Conservation (phyloP, 1,140 invertebrate genomes). For the Drosophila pseudoananassae region DNA sequence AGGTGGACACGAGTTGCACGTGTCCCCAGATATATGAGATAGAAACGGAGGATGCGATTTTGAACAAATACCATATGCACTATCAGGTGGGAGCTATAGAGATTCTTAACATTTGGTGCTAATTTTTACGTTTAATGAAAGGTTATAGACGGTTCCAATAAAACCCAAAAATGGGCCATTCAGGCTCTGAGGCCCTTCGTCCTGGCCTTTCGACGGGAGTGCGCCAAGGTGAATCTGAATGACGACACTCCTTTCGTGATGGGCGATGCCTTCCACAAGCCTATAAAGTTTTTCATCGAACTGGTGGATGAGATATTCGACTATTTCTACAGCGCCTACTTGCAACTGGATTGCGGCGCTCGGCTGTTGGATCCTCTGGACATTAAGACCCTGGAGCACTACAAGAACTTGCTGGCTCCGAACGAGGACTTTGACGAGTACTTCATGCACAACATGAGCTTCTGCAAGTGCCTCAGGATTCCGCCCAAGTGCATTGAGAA, state of each 20-base stretch:
- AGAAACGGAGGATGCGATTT: slow-evolving; percentile 45
- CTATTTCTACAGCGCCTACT: slow-evolving; percentile 50
- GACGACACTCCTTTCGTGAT: slow-evolving; percentile 38
- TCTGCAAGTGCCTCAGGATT: slow-evolving; percentile 57
- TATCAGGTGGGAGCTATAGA: slow-evolving; percentile 15
- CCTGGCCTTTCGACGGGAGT: slow-evolving; percentile 41
- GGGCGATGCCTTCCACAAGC: slow-evolving; percentile 72
- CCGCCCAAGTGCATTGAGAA: slow-evolving; percentile 8
- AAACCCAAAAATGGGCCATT: slow-evolving; percentile 17
- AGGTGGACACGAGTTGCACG: slow-evolving; percentile 35
- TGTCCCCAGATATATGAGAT: slow-evolving; percentile 35
- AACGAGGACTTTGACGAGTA: slow-evolving; percentile 75
- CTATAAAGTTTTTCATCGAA: slow-evolving; percentile 64
- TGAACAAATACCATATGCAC: slow-evolving; percentile 58
- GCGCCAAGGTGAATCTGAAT: slow-evolving; percentile 25
- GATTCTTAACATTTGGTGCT: too few relatives aligned
- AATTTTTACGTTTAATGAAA: neutral
- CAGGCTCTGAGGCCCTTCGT: slow-evolving; percentile 25
- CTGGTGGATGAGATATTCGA: slow-evolving; percentile 67
- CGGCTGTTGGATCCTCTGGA: slow-evolving; percentile 64
- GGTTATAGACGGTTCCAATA: slow-evolving; percentile 49
- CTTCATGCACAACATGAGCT: slow-evolving; percentile 55
- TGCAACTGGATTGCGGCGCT: slow-evolving; percentile 52
- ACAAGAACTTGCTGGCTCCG: slow-evolving; percentile 43
- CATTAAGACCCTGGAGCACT: slow-evolving; percentile 36